These are phyloP conservation scores for Coecobrya sp. DNA, from an alignment of 2,888 invertebrate genomes.

Conservation along the genomic window DNA sequence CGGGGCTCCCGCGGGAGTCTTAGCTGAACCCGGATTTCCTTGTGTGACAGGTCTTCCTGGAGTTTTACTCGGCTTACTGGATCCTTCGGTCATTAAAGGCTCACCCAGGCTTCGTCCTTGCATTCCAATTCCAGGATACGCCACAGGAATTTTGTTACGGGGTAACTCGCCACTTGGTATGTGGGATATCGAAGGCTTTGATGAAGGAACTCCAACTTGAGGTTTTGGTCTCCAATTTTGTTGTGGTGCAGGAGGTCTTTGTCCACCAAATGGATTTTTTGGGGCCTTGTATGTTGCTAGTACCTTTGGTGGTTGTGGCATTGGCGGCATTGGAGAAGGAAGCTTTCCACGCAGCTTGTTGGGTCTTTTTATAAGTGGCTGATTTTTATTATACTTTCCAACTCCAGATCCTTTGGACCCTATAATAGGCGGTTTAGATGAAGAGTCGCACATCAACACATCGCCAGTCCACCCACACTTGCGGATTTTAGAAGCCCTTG, in stretches of 20 bases:
- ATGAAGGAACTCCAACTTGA: slow-evolving; percentile 10
- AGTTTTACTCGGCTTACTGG: no score
- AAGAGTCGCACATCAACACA: slow-evolving; percentile 46
- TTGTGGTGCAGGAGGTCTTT: not conserved
- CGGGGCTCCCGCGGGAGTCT: no score
- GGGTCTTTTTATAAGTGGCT: not conserved
- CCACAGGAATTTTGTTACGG: no score
- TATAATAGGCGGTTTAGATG: not conserved
- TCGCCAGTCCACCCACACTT: slow-evolving; percentile 56
- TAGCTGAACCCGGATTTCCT: no score
- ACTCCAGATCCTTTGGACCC: not conserved
- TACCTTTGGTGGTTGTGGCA: not conserved
- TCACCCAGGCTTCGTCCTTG: no score
- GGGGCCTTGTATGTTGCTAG: not conserved
- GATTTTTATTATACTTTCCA: not conserved
- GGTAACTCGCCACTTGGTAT: no score
- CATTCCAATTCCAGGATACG: no score
- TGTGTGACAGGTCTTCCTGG: no score
- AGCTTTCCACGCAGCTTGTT: not conserved
- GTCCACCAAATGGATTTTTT: not conserved
- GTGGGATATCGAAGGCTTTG: not conserved
- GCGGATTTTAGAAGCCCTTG: not conserved
- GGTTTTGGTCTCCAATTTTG: no score
- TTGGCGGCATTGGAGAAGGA: slow-evolving; percentile 20
- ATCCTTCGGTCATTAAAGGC: no score